These are phyloP conservation scores for Talpa occidentalis DNA, from an alignment of 2,113 vertebrate genomes.

Conservation along the genomic window DNA sequence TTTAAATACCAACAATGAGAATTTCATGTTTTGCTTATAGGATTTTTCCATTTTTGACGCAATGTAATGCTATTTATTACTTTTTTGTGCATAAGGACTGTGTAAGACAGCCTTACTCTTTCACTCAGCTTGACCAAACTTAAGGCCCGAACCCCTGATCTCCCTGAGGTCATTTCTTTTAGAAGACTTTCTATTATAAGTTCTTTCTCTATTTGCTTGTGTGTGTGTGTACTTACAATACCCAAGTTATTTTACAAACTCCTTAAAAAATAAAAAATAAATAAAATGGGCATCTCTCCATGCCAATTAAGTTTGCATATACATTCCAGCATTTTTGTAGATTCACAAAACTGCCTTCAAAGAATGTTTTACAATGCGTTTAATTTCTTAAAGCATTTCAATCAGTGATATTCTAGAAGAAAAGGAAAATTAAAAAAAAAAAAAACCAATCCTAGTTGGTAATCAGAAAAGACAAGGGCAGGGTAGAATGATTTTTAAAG, in stretches of 20 bases:
- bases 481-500: neutral
- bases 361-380: neutral
- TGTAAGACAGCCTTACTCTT: neutral
- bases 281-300: neutral
- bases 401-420: neutral
- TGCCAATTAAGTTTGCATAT: neutral
- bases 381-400: conserved; percentile 35
- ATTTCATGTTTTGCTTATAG: neutral
- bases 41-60: conserved; percentile 30
- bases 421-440: neutral
- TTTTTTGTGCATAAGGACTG: neutral
- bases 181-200: neutral
- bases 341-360: neutral
- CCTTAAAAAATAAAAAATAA: neutral
- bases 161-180: neutral
- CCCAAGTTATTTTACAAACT: neutral
- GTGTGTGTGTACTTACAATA: neutral
- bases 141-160: too few relatives aligned
- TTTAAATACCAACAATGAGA: neutral
- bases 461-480: conserved; percentile 25
- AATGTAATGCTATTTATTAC: neutral
- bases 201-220: neutral
- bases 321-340: conserved; percentile 39
- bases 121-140: neutral
- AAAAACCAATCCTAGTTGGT: neutral